Conservation (phyloP, 2,888 invertebrate genomes). For the Pecten maximus region DNA sequence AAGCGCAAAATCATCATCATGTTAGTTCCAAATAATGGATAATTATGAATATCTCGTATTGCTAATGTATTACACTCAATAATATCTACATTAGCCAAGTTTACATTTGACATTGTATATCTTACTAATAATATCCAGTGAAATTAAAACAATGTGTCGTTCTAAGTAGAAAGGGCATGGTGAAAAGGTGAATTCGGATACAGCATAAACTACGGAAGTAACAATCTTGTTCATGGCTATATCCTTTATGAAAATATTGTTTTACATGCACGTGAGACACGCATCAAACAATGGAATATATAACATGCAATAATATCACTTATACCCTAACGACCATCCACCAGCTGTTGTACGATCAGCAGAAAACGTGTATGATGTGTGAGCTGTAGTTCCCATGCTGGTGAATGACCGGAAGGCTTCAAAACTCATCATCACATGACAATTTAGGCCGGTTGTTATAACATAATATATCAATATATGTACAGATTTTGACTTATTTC, state of each 20-base stretch:
- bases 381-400: background rate
- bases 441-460: slow-evolving; percentile 7
- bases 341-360: background rate
- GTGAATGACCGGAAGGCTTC: slow-evolving; percentile 16
- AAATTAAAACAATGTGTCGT: background rate
- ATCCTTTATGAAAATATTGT: slow-evolving; percentile 6
- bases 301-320: background rate
- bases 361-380: background rate
- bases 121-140: background rate
- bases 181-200: background rate
- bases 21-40: background rate
- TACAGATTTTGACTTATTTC: background rate
- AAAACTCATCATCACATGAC: slow-evolving; percentile 4
- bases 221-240: background rate
- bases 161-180: background rate
- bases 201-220: background rate
- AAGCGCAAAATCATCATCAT: background rate
- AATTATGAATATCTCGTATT: background rate
- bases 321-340: background rate
- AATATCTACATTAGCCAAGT: no score
- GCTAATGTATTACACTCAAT: no score
- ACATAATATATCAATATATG: slow-evolving; percentile 14
- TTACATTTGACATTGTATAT: background rate
- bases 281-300: background rate
- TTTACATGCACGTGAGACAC: background rate